Evolutionary conservation across 2,888 invertebrate species (phyloP), one percentile per base, ranked within the genome.

Genomic region (Melanostoma mellinum): DNA sequence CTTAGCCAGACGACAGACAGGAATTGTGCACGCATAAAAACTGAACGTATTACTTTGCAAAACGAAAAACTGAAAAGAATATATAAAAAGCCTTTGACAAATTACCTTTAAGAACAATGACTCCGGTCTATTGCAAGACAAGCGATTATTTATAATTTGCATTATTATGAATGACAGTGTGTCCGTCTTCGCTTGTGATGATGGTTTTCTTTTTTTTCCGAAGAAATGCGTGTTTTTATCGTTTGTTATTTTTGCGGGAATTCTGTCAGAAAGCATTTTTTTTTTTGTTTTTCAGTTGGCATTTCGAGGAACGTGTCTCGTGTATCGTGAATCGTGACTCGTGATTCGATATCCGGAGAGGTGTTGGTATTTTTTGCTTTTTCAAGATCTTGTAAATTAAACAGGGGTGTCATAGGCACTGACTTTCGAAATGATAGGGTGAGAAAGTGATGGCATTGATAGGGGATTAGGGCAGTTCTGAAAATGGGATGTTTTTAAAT

Each of bases 81-180:
- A 10, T 36, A 3, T 32, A 38, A 50, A 9, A 56, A 40, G 40
- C 50, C 50, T 63, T 63, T 63, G 63, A 63, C 50, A 63, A 63
- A 50, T 79, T 65, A 81, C 81, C 67, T 79, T 55, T 42, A 61
- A 44, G 67, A 71, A 76, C 81, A 72, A 76, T 81, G 75, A 80
- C 80, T 75, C 63, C 55, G 53, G 53, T 61, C 55, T 61, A 68
- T 60, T 67, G 72, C 75, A 63, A 71, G 75, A 71, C 80, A 71
- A 75, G 48, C 69, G 50, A 75, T 71, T 75, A 71, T 75, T 81
- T 81, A 53, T 72, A 75, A 67, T 81, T 76, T 81, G 60, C 67
- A 76, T 76, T 71, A 76, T 76, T 81, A 53, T 76, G 76, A 76
- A 72, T 81, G 81, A 76, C 81, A 76, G 36, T 33, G 33, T 67